Base-by-base conservation (phyloP, 37 sponge, comb jelly and placozoan genomes). In the Halichondria panicea region DNA sequence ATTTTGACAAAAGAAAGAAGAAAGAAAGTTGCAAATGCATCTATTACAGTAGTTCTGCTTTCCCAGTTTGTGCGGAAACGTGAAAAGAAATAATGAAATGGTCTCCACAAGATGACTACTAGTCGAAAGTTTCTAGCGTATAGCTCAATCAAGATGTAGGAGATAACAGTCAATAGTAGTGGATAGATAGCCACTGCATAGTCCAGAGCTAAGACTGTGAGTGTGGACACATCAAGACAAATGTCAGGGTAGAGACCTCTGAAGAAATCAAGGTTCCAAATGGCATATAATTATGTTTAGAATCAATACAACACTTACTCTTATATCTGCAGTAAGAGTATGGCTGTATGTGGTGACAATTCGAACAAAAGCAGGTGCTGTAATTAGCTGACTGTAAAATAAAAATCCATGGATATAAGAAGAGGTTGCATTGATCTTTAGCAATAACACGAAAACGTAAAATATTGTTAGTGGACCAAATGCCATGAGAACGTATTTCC, bases 11-110 rank as follows among this genome's bases (percentile, higher is more conserved):
- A 79, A 18, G 90, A 75, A 22, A 89, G 61, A 13, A 89, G 68
- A 48, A 89, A 57, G 48, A 89, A 78, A 34, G 85, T 68, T 0
- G 81, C 90, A 60, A 80, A 63, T 18, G 81, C 90, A 80, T 75
- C 70, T 0, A 80, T 55, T 4, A 75, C 40, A 25, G 85, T 72
- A 27, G 74, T 59, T 22, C 52, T 80, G 21, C 75, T 54, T 11
- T 88, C 72, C 61, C 73, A 72, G 28, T 61, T 40, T 5, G 72
- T 62, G 40, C 57, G 45, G 18, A 64, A 73, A 15, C 65, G 68
- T 39, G 30, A 32, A 39, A 78, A 70, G 21, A 33, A 12, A 6
- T 21, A 18, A 33, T 37, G 18, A 45, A 76, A 76, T 7, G 76
- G 76, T 25, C 53, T 62, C 64, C 76, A 76, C 22, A 76, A 21